Evolutionary conservation across 2,797 vertebrate species (phyloP).

Genomic region (Petrocephalus sullivani): DNA sequence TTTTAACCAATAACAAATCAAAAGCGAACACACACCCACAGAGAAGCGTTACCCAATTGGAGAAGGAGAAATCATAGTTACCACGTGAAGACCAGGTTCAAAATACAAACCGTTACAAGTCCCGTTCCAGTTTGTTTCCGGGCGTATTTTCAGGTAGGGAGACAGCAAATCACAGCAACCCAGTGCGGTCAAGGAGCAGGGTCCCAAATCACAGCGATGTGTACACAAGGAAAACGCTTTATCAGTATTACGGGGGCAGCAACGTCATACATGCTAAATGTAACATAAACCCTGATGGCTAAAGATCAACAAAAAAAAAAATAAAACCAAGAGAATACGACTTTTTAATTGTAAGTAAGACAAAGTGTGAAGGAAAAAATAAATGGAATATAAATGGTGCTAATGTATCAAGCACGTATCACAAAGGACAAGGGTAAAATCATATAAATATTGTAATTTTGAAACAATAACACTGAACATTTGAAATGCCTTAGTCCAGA

Average conservation of each 20-base stretch:
- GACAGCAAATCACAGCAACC: conserved; percentile 68
- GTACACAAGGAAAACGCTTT: conserved; percentile 80
- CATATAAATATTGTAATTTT: neutral
- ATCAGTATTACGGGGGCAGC: conserved; percentile 89
- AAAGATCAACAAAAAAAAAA: neutral
- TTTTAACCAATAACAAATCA: conserved; percentile 38
- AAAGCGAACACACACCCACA: conserved; percentile 19
- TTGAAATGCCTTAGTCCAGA: too few relatives aligned
- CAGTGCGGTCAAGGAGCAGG: conserved; percentile 69
- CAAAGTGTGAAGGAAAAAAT: neutral
- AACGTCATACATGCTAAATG: neutral
- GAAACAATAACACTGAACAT: neutral
- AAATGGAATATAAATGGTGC: neutral
- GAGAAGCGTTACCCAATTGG: conserved; percentile 47
- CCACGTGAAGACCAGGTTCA: conserved; percentile 53
- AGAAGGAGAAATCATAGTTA: conserved; percentile 57
- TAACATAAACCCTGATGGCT: neutral
- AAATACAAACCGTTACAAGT: conserved; percentile 72
- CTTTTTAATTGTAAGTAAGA: neutral
- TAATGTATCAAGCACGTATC: neutral
- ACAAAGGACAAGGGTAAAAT: neutral
- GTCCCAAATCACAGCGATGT: conserved; percentile 77
- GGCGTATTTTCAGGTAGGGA: conserved; percentile 49
- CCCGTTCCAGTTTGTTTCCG: conserved; percentile 61
- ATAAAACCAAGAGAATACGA: neutral